Base-by-base conservation (phyloP, 23 tunicate species). In the Trididemnum clinides region DNA sequence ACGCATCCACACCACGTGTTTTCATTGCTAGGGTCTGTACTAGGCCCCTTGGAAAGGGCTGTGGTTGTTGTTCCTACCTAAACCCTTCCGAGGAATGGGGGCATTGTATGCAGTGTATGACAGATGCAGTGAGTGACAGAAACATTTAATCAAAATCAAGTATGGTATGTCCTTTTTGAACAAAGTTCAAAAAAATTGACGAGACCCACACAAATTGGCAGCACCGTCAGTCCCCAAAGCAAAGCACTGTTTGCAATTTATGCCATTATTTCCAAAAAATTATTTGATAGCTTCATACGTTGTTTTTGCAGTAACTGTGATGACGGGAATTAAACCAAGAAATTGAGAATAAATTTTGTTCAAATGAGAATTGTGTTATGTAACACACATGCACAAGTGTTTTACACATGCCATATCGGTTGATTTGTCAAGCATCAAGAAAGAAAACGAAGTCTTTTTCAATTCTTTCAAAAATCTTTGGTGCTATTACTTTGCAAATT, bases 201-300 rank as follows among this genome's bases (percentile, higher is more conserved):
- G 69, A 20, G 6, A 19, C 15, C 69, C 69, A 62, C 23, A 62
- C 23, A 62, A 22, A 62, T 62, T 62, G 15, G 69, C 23, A 19
- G 69, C 69, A n/a, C 69, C 69, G n/a, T 62, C 69, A 19, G 69
- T 62, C 6, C 69, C 69, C 27, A 62, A 19, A 19, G 69, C 69
- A 62, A 62, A 44, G 15, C 54, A 44, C 15, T 44, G 10, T 44
- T 44, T 44, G 54, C 15, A 44, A 44, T 44, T 15, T 4, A 62
- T 62, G 4, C 27, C 27, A 22, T 19, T 22, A 5, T 20, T 19
- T 22, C n/a, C n/a, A n/a, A 62, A 62, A 62, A 62, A 62, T 22
- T 12, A 20, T 62, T 62, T 20, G 26, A 62, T 4, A n/a, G 23
- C 6, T n/a, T 62, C 26, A n/a, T 62, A 62, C 23, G n/a, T 12